phyloP scores from a whole-genome alignment of 2,113 vertebrate genomes.

The Rhombomys opimus region DNA sequence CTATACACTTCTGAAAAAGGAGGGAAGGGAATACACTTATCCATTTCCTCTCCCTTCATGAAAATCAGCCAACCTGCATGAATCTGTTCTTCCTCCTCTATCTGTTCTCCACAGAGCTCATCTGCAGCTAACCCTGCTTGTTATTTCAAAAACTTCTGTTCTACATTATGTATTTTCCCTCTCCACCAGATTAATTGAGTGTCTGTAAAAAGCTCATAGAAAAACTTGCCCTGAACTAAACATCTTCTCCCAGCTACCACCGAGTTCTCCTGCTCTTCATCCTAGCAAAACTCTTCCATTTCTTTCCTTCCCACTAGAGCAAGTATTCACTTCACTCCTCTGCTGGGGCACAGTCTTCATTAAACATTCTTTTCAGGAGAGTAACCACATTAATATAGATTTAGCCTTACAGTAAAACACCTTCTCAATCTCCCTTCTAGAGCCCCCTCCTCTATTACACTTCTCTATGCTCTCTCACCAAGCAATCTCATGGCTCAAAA shows the following conservation, averaged over 20 bases:
- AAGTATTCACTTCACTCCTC: conserved; percentile 13
- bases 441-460: not conserved
- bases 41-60: not conserved
- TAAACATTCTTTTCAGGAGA: conserved; percentile 29
- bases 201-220: not conserved
- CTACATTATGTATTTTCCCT: not conserved
- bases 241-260: not conserved
- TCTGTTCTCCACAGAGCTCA: not conserved
- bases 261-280: not conserved
- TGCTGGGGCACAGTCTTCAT: conserved; percentile 1
- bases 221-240: conserved; percentile 14
- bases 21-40: not conserved
- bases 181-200: not conserved
- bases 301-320: not conserved
- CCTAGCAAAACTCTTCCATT: not conserved
- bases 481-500: not conserved
- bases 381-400: not conserved
- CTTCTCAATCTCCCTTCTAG: conserved; percentile 14
- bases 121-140: not conserved
- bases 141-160: conserved; percentile 6
- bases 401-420: not conserved
- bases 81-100: not conserved
- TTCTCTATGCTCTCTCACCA: not conserved
- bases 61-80: not conserved
- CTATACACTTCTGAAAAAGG: not conserved